Evolutionary conservation across 2,888 invertebrate species (phyloP).

Genomic region (Pseudeuparius sepicola): DNA sequence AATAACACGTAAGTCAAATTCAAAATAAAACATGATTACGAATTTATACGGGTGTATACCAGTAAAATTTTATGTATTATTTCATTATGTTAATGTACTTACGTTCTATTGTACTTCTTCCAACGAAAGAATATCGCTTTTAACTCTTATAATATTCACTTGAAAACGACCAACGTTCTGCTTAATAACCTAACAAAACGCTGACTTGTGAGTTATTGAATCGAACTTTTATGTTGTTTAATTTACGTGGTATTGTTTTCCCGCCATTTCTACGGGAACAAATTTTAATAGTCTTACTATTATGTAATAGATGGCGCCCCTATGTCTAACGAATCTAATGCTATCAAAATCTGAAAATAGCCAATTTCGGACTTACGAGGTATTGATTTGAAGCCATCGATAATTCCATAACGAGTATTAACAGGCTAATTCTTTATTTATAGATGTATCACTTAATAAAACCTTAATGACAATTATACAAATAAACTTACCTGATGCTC

Average conservation of each 20-base stretch:
- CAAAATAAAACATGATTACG: slow-evolving; percentile 5
- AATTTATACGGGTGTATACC: not conserved
- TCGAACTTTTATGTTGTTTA: slow-evolving; percentile 5
- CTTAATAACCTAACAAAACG: slow-evolving; percentile 4
- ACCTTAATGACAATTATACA: slow-evolving; percentile 1
- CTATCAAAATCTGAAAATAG: slow-evolving; percentile 5
- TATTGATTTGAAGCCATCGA: slow-evolving; percentile 11
- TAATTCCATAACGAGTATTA: no score
- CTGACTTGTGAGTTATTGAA: slow-evolving; percentile 8
- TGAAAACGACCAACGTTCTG: slow-evolving; percentile 1
- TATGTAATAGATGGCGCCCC: slow-evolving; percentile 8
- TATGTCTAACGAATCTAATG: slow-evolving; percentile 6
- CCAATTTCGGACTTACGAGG: slow-evolving; percentile 10
- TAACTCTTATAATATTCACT: slow-evolving; percentile 1
- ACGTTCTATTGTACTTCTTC: slow-evolving; percentile 1
- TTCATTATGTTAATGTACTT: slow-evolving; percentile 1
- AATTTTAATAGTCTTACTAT: slow-evolving; percentile 4
- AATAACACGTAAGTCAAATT: slow-evolving; percentile 10
- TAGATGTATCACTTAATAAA: slow-evolving; percentile 1
- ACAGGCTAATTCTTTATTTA: not conserved
- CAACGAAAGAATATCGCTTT: slow-evolving; percentile 1
- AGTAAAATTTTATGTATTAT: not conserved
- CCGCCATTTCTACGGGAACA: slow-evolving; percentile 6
- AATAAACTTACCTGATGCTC: slow-evolving; percentile 1
- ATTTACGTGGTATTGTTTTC: slow-evolving; percentile 12